phyloP scores from a whole-genome alignment of 2,113 vertebrate genomes.

The Fregetta grallaria region DNA sequence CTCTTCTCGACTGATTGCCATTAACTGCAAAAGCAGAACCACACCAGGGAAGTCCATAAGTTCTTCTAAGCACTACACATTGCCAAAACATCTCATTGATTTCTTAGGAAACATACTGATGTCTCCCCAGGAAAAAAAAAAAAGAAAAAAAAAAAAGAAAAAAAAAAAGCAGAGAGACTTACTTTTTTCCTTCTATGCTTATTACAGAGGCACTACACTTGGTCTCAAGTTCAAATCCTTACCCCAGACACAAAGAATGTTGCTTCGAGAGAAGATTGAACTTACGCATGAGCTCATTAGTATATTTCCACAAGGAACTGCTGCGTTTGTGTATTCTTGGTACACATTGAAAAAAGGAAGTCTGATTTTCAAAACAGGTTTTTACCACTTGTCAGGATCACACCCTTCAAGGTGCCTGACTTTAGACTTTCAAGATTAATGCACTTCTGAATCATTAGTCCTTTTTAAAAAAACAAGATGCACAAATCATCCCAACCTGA shows the following conservation, averaged over 20 bases:
- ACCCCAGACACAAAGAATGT: neutral
- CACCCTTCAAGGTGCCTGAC: neutral
- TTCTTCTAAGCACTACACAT: neutral
- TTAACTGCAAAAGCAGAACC: neutral
- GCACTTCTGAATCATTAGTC: neutral
- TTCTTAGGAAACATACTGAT: neutral
- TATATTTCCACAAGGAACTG: neutral
- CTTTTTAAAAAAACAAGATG: neutral
- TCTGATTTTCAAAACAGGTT: neutral
- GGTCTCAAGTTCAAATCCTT: neutral
- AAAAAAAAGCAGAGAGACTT: neutral
- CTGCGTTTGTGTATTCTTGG: neutral
- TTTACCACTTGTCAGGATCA: neutral
- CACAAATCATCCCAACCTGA: neutral
- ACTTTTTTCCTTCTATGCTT: neutral
- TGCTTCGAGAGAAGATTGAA: neutral
- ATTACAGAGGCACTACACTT: neutral
- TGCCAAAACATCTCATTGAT: neutral
- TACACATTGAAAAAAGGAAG: rapidly evolving
- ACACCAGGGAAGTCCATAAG: neutral
- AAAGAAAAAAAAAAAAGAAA: neutral
- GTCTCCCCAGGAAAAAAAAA: neutral
- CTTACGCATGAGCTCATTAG: neutral
- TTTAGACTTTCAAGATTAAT: neutral
- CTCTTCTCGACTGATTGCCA: neutral